Conservation (phyloP, 2,797 vertebrate genomes). For the Anguilla megastoma region DNA sequence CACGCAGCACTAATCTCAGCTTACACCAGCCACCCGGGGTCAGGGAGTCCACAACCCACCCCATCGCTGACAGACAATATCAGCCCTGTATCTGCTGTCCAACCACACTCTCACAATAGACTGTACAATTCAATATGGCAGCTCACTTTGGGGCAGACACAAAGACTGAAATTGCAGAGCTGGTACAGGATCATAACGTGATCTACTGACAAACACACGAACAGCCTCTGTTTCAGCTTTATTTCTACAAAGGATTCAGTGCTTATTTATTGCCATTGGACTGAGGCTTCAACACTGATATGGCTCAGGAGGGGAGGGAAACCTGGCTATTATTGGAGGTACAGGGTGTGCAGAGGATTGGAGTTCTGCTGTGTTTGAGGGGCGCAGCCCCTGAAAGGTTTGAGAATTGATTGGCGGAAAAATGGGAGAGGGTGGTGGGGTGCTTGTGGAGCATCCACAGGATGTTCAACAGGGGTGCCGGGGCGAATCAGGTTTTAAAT, state of each 20-base stretch:
- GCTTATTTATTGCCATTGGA: background rate
- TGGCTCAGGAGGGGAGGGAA: background rate
- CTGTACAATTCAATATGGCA: constrained; percentile 66
- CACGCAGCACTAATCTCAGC: background rate
- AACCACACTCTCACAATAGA: constrained; percentile 60
- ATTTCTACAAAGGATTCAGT: background rate
- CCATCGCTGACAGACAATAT: constrained; percentile 44
- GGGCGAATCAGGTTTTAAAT: constrained; percentile 62
- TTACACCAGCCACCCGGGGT: background rate
- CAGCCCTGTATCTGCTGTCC: constrained; percentile 36
- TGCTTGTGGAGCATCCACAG: background rate
- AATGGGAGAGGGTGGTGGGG: constrained; percentile 39
- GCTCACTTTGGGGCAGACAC: constrained; percentile 65
- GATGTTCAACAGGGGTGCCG: constrained; percentile 56
- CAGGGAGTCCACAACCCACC: constrained; percentile 27
- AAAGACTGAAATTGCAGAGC: constrained; percentile 50
- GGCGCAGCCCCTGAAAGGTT: constrained; percentile 49
- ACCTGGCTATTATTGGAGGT: background rate
- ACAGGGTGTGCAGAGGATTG: background rate
- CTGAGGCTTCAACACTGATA: background rate
- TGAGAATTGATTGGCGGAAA: constrained; percentile 57
- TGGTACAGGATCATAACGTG: background rate
- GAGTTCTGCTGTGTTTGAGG: constrained; percentile 22
- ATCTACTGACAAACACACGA: background rate
- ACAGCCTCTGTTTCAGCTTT: background rate